Conservation (phyloP, 2,113 vertebrate species). For the Trogon melanurus region DNA sequence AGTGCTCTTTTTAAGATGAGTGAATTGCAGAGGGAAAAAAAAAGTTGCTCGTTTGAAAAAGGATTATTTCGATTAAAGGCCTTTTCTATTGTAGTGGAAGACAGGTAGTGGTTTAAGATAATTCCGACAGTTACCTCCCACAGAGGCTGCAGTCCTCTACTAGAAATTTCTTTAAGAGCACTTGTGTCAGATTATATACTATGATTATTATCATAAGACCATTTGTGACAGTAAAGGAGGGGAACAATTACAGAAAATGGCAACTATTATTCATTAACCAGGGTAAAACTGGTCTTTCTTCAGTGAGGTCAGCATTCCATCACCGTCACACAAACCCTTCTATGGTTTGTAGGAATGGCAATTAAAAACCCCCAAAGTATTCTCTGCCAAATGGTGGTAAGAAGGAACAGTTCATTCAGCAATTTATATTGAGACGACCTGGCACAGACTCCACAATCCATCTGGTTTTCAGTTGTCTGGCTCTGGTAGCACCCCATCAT, state of each 20-base stretch:
- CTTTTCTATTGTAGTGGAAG: constrained; percentile 83
- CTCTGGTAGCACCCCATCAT: constrained; percentile 3
- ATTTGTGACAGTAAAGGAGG: constrained; percentile 74
- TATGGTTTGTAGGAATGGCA: background rate
- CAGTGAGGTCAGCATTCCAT: constrained; percentile 54
- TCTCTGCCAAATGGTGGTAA: constrained; percentile 51
- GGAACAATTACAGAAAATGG: constrained; percentile 63
- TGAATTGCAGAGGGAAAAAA: constrained; percentile 79
- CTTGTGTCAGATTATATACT: constrained; percentile 79
- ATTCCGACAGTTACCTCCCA: constrained; percentile 83
- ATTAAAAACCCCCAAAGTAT: constrained; percentile 6
- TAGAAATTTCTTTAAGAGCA: constrained; percentile 80
- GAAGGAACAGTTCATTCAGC: constrained; percentile 31
- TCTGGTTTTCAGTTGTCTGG: constrained; percentile 51
- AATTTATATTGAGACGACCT: constrained; percentile 40
- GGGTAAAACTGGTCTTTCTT: constrained; percentile 61
- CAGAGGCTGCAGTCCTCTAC: constrained; percentile 78
- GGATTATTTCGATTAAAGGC: constrained; percentile 87
- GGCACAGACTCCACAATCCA: background rate
- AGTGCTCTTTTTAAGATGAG: constrained; percentile 85
- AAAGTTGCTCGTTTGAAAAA: constrained; percentile 83
- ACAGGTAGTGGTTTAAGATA: constrained; percentile 86
- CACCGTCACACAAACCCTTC: constrained; percentile 29
- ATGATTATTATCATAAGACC: constrained; percentile 81
- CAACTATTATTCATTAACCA: constrained; percentile 74